phyloP scores from a whole-genome alignment of 2,797 vertebrate species.

The Coranthus polyacanthus region DNA sequence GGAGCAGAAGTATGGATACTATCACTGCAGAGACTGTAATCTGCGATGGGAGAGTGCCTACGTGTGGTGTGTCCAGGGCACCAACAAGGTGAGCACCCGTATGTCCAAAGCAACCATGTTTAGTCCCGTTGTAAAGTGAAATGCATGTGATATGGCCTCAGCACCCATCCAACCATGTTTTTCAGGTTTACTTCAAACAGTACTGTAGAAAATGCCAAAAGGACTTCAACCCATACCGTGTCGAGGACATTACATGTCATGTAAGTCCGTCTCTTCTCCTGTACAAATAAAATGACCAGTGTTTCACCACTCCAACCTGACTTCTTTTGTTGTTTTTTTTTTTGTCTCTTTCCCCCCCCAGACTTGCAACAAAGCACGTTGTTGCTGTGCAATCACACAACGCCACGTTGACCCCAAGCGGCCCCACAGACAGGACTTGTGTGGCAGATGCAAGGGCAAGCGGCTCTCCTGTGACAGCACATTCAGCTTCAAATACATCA shows the following conservation, averaged over 20 bases:
- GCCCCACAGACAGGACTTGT: constrained; percentile 97
- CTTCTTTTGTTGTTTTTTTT: no score
- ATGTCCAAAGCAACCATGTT: background rate
- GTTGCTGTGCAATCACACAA: constrained; percentile 90
- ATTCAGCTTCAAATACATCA: constrained; percentile 99
- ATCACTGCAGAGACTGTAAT: constrained; percentile 96
- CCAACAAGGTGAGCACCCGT: constrained; percentile 90
- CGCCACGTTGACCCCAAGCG: constrained; percentile 96
- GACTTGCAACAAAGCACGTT: constrained; percentile 94
- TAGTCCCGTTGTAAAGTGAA: no score
- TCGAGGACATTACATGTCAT: constrained; percentile 96
- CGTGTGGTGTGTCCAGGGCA: constrained; percentile 98
- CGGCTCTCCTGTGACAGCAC: constrained; percentile 97
- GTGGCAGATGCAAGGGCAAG: constrained; percentile 97
- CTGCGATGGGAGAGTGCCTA: constrained; percentile 98
- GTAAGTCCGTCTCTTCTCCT: constrained; percentile 74
- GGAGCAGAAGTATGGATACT: constrained; percentile 98
- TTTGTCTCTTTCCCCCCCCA: no score
- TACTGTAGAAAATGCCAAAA: constrained; percentile 96
- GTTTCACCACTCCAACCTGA: no score
- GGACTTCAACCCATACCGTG: constrained; percentile 96
- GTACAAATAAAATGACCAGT: rapidly evolving
- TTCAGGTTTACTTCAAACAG: constrained; percentile 98
- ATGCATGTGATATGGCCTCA: background rate
- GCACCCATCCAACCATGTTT: constrained; percentile 4